Evolutionary conservation across 2,888 invertebrate species (phyloP).

Genomic region (Drosophila niveifrons): DNA sequence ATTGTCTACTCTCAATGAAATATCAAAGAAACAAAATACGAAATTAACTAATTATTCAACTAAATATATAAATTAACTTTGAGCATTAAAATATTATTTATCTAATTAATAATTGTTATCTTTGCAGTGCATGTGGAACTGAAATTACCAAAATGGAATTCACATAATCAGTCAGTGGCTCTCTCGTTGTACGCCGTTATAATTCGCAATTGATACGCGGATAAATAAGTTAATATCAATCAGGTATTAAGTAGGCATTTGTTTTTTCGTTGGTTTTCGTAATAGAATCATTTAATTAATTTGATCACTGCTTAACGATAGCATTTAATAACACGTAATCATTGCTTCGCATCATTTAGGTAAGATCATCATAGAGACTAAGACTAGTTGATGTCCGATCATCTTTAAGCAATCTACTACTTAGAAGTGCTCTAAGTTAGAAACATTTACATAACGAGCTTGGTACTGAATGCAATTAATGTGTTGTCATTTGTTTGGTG

Average conservation of each 20-base stretch:
- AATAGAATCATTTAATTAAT: not conserved
- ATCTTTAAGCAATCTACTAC: not conserved
- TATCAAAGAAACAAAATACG: too few relatives aligned
- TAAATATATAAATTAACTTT: too few relatives aligned
- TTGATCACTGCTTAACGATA: not conserved
- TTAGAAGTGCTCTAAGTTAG: not conserved
- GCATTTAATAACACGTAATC: conserved; percentile 10
- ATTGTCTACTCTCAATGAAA: too few relatives aligned
- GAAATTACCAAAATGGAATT: conserved; percentile 23
- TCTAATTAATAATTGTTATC: not conserved
- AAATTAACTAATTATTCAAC: too few relatives aligned
- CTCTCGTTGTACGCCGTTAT: conserved; percentile 31
- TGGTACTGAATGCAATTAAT: not conserved
- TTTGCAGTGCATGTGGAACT: conserved; percentile 31
- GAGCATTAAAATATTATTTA: too few relatives aligned
- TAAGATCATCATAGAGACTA: conserved; percentile 9
- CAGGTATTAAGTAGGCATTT: not conserved
- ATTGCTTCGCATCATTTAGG: conserved; percentile 15
- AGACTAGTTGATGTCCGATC: not conserved
- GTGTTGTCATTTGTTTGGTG: conserved; percentile 29
- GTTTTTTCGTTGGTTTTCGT: not conserved
- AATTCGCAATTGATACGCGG: not conserved
- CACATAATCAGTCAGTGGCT: conserved; percentile 24
- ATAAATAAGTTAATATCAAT: not conserved
- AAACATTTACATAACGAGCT: not conserved